These are phyloP conservation scores for Heliangelus exortis DNA, from an alignment of 2,797 vertebrate genomes.

Conservation along the genomic window DNA sequence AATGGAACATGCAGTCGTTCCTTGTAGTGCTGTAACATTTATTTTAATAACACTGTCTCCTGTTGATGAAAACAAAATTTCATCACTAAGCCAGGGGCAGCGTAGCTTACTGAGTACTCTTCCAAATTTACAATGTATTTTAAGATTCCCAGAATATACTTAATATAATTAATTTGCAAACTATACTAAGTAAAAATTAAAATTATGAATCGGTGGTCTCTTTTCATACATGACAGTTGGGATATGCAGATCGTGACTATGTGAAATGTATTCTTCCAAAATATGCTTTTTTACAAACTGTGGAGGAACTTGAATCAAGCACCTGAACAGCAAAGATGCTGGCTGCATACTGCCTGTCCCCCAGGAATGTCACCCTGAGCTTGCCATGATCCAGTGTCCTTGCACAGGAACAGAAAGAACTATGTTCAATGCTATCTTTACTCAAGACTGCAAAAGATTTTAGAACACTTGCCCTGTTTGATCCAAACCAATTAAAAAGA, in stretches of 20 bases:
- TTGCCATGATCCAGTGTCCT: not conserved
- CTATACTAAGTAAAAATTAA: not conserved
- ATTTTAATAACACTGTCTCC: not conserved
- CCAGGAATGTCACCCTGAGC: accelerated
- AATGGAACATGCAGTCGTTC: not conserved
- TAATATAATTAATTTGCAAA: not conserved
- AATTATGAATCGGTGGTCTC: accelerated
- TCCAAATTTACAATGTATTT: not conserved
- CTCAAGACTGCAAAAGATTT: not conserved
- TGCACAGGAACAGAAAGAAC: not conserved
- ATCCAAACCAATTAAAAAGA: not conserved
- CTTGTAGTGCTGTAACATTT: not conserved
- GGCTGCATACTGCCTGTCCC: not conserved
- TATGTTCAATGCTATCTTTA: accelerated
- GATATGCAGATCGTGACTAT: not conserved
- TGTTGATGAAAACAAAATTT: not conserved
- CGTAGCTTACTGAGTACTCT: not conserved
- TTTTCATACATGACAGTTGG: not conserved
- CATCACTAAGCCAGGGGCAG: not conserved
- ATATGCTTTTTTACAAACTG: not conserved
- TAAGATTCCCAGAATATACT: not conserved
- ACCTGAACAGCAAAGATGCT: not conserved
- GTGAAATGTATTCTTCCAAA: not conserved
- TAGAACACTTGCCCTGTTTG: not conserved
- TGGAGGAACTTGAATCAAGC: not conserved